A percentile compares a stretch with the other conserved stretches of the same genome.
phyloP scores from a whole-genome alignment of 2,888 invertebrate species.

The Aradus depressus region DNA sequence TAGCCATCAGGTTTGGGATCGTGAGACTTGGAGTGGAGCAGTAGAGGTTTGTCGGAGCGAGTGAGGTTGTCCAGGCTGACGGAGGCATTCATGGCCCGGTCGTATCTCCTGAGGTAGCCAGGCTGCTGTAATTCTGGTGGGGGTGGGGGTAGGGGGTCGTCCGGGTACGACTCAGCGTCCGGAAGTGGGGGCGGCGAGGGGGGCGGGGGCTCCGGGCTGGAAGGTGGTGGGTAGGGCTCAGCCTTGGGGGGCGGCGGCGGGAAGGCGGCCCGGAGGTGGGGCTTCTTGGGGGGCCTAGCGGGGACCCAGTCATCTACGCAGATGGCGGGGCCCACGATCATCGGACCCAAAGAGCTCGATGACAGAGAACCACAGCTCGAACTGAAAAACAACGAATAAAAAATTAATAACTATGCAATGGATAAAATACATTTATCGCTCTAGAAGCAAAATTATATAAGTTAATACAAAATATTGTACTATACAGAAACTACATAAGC shows the following conservation, averaged over 20 bases:
- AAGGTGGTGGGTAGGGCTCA: conserved; percentile 45
- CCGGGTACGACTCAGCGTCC: conserved; percentile 21
- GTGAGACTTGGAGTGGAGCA: conserved; percentile 14
- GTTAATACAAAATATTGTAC: too few relatives aligned
- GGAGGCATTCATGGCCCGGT: conserved; percentile 24
- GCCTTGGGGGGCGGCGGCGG: conserved; percentile 40
- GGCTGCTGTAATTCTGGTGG: conserved; percentile 22
- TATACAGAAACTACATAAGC: too few relatives aligned
- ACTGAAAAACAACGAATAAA: conserved; percentile 28
- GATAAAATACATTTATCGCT: not conserved
- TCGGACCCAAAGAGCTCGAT: conserved; percentile 45
- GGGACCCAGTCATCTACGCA: conserved; percentile 58
- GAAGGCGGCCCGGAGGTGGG: conserved; percentile 46
- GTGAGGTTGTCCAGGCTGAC: conserved; percentile 25
- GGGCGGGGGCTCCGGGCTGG: conserved; percentile 51
- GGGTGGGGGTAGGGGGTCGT: conserved; percentile 28
- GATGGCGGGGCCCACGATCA: conserved; percentile 51
- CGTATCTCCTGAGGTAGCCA: conserved; percentile 16
- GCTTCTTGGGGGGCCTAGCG: conserved; percentile 66
- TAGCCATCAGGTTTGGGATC: conserved; percentile 16
- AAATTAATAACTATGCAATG: not conserved
- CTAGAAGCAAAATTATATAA: not conserved
- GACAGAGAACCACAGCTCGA: conserved; percentile 46
- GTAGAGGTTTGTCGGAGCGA: conserved; percentile 18
- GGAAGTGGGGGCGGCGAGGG: conserved; percentile 47